Evolutionary conservation across 1,140 invertebrate genomes (phyloP).

Genomic region (Nebria ingens): DNA sequence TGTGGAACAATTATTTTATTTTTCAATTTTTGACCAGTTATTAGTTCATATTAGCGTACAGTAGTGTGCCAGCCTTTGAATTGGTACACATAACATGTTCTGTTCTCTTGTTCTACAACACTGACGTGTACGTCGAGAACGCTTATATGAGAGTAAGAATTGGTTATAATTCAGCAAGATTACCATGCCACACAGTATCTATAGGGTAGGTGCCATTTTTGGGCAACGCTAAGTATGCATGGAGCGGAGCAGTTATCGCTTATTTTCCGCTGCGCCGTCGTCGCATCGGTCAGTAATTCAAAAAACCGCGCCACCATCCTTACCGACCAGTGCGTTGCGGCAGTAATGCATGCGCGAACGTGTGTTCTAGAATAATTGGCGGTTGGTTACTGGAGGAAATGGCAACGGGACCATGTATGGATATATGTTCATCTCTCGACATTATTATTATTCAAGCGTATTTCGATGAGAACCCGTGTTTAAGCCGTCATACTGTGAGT

Average conservation of each 20-base stretch:
- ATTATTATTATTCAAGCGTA: not conserved
- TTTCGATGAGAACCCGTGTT: not conserved
- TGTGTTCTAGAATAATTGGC: not conserved
- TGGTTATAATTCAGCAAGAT: not conserved
- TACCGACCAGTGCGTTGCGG: no score
- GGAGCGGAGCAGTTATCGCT: not conserved
- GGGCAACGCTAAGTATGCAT: slow-evolving; percentile 2
- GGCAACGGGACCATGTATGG: not conserved
- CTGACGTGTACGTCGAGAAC: not conserved
- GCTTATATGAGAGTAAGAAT: not conserved
- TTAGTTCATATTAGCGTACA: no score
- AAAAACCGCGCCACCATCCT: no score
- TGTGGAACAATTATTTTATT: no score
- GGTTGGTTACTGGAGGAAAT: not conserved
- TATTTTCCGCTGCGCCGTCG: no score
- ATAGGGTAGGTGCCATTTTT: slow-evolving; percentile 4
- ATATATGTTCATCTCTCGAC: not conserved
- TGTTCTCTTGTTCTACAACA: not conserved
- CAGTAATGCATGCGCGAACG: not conserved
- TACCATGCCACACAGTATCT: not conserved
- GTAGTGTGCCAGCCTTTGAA: no score
- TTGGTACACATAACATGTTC: no score
- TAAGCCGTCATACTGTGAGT: not conserved
- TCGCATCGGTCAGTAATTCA: not conserved
- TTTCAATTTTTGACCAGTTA: no score